Evolutionary conservation across 2,113 vertebrate genomes (phyloP).

Genomic region (Noturus placidus): DNA sequence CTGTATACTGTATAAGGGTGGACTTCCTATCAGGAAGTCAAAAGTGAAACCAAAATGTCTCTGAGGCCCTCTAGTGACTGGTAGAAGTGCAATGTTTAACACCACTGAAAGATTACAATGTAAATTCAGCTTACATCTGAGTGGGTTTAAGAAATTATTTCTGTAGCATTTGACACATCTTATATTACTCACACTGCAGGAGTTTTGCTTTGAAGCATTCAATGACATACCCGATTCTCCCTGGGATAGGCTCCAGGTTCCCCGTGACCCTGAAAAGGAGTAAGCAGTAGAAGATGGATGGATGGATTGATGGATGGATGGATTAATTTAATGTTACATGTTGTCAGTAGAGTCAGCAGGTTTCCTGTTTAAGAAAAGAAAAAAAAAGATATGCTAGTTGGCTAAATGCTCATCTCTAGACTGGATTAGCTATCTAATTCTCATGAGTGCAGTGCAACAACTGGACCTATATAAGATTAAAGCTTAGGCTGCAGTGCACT

Average conservation of each 20-base stretch:
- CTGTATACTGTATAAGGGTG: neutral
- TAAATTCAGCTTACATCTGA: neutral
- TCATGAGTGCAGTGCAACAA: neutral
- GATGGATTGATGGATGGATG: too few relatives aligned
- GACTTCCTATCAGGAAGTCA: neutral
- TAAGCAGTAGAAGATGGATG: too few relatives aligned
- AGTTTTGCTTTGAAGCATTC: neutral
- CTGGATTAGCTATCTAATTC: neutral
- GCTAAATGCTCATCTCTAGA: neutral
- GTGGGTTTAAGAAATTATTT: conserved; percentile 24
- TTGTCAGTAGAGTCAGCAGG: neutral
- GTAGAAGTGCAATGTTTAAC: neutral
- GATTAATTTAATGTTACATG: neutral
- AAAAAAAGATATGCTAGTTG: neutral
- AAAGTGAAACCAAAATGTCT: neutral
- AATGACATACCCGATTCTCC: too few relatives aligned
- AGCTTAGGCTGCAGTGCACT: too few relatives aligned
- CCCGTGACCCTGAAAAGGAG: too few relatives aligned
- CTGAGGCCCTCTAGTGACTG: conserved; percentile 1
- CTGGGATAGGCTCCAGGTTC: too few relatives aligned
- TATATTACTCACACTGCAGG: conserved; percentile 20
- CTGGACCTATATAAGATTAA: too few relatives aligned
- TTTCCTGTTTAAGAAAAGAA: neutral
- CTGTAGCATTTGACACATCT: conserved; percentile 26
- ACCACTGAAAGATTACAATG: neutral